Base-by-base conservation (phyloP, 2,888 invertebrate species). In the Parochlus steinenii region DNA sequence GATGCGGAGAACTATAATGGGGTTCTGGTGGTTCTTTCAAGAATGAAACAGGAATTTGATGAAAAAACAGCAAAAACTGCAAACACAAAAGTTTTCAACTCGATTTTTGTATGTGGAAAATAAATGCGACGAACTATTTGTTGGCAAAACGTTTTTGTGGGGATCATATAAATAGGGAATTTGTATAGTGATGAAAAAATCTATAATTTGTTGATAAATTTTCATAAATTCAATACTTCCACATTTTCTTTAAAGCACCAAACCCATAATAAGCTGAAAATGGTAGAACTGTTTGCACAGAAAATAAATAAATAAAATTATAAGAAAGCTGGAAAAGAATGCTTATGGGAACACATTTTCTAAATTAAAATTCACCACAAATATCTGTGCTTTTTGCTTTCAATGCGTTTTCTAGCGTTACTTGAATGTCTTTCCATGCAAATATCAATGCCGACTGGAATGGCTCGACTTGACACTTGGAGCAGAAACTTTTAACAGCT, bases 381-480 rank as follows among this genome's bases (percentile, higher is more conserved):
- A 48, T 44, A 17, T 55, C 57, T n/a, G 55, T 53, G 41, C 54
- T 56, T 17, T 48, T 48, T n/a, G 57, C 59, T 39, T 52, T 54
- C 3, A 59, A 44, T 4, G 52, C 47, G 31, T 55, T 52, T 14
- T 55, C 50, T 43, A 51, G 45, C 6, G 50, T 47, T 31, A 50
- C 50, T 11, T 43, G 44, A 3, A 52, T 67, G 34, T 62, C 63
- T 47, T 81, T 71, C 85, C 85, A 85, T 6, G 75, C 74, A 22
- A 85, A 65, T 3, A 82, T 66, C 14, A 81, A 61, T 6, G 81
- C 83, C 46, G 80, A 80, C 42, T 72, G 73, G 57, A 85, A 85
- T 0, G 85, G 83, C 49, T 83, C 83, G 1, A 66, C 56, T 14
- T 73, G 65, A 46, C 83, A 85, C 2, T 73, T 74, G 39, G 74